A percentile compares a stretch with the other conserved stretches of the same genome.
Conservation (phyloP, 2,797 vertebrate genomes). For the Microctenopoma stevenorrisi region DNA sequence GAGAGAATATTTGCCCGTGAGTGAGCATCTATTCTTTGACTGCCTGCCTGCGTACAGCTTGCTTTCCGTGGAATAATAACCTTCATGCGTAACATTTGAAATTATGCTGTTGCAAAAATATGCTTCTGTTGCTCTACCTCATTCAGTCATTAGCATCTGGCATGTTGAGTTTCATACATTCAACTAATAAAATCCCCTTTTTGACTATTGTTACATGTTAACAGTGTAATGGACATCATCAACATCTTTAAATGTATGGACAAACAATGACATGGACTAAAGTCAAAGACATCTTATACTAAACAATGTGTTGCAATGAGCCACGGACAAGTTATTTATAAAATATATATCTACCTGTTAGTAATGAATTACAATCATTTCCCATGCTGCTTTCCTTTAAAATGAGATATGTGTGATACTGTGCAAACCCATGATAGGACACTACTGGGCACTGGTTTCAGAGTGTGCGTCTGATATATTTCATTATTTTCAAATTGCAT, state of each 20-base stretch:
- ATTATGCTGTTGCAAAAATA: too few species aligned
- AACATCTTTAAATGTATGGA: neutral
- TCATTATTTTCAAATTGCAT: neutral
- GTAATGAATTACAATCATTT: slow-evolving; percentile 7
- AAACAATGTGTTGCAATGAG: slow-evolving; percentile 2
- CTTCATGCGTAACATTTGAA: neutral
- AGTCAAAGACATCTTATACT: slow-evolving; percentile 2
- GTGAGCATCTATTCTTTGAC: neutral
- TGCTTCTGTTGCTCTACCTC: too few species aligned
- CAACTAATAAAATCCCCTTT: neutral
- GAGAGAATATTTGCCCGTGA: slow-evolving; percentile 1
- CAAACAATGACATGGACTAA: slow-evolving; percentile 1
- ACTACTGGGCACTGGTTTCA: too few species aligned
- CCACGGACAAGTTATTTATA: too few species aligned
- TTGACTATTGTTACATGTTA: neutral
- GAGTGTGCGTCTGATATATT: neutral
- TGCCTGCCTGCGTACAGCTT: neutral
- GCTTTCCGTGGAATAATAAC: neutral
- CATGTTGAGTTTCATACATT: neutral
- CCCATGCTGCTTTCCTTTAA: neutral
- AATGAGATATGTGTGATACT: neutral
- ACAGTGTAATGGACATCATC: slow-evolving; percentile 3
- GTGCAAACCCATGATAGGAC: neutral
- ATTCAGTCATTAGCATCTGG: neutral
- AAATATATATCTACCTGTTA: slow-evolving; percentile 6